Evolutionary conservation across 2,888 invertebrate species (phyloP), one percentile per base, ranked within the genome.

Genomic region (Alloplasta piceator): DNA sequence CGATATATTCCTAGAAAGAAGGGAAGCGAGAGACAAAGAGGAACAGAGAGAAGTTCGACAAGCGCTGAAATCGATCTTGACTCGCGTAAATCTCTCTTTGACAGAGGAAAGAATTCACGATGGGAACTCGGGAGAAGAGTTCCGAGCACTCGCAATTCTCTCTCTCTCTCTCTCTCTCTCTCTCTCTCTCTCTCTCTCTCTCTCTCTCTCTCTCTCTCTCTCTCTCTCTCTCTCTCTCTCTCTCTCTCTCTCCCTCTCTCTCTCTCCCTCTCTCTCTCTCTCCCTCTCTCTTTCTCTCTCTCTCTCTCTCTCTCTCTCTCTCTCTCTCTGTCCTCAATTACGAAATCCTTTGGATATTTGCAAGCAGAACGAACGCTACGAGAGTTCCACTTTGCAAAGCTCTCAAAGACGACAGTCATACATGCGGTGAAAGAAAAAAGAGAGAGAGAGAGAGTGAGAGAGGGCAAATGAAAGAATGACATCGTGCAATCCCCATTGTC

Each of bases 401-500:
- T 79, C 68, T 58, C 64, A 56, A 58, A 80, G 61, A 56, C 48
- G 58, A 67, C 58, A 60, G 12, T 43, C 55, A 38, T 16, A 66
- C 50, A 46, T 41, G 16, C 16, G 43, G 16, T 16, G 16, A 61
- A 39, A 55, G 55, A 68, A 14, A 61, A 43, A 61, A 63, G 39
- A 64, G 50, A 61, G 39, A 76, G 5, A 48, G n/a, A 48, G 48
- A 48, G 55, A 12, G 46, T 61, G 7, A 50, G 38, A 63, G 46
- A 61, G 43, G 14, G 38, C 39, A 52, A 72, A 72, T 64, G 79
- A 79, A 83, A 78, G 82, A 82, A 84, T 79, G 80, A 70, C 71
- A 66, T 73, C 60, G 82, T 82, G 67, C 78, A 86, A 85, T 85
- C 81, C 26, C 84, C 84, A 87, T 89, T 88, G 86, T 88, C 85